phyloP scores from a whole-genome alignment of 2,113 vertebrate species.

The Phrynocephalus versicolor region DNA sequence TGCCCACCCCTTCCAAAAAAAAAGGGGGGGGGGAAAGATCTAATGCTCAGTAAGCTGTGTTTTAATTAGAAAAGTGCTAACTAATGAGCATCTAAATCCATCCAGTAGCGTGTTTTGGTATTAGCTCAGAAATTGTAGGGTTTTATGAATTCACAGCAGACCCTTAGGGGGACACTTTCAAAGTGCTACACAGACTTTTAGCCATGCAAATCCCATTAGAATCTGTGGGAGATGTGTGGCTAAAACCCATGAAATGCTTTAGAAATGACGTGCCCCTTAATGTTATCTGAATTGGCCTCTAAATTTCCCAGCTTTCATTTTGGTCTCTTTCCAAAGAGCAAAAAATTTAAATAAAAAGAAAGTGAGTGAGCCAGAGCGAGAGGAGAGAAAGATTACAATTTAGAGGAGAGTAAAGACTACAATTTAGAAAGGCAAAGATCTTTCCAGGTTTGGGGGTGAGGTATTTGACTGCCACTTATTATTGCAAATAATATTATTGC shows the following conservation, averaged over 20 bases:
- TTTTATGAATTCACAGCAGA: conserved; percentile 70
- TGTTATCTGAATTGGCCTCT: conserved; percentile 65
- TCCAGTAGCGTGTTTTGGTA: conserved; percentile 58
- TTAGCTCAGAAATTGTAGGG: conserved; percentile 66
- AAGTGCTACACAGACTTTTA: conserved; percentile 68
- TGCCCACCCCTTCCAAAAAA: conserved; percentile 1
- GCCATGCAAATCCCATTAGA: conserved; percentile 75
- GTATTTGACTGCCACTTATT: conserved; percentile 40
- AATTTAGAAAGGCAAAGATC: conserved; percentile 55
- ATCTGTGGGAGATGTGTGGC: conserved; percentile 68
- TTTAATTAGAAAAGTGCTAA: conserved; percentile 66
- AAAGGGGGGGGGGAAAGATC: too few relatives aligned
- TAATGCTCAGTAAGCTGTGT: conserved; percentile 39
- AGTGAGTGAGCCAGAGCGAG: not conserved
- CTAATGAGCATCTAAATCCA: conserved; percentile 66
- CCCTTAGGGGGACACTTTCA: conserved; percentile 71
- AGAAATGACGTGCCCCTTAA: conserved; percentile 65
- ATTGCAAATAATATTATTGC: conserved; percentile 15
- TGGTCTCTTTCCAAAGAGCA: conserved; percentile 18
- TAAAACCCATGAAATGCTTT: conserved; percentile 68
- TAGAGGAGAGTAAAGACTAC: conserved; percentile 43
- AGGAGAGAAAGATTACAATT: not conserved
- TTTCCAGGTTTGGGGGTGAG: conserved; percentile 37
- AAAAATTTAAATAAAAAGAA: not conserved
- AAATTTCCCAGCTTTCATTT: conserved; percentile 65